phyloP scores from a whole-genome alignment of 2,888 invertebrate species.

The Calliphora vomitoria region DNA sequence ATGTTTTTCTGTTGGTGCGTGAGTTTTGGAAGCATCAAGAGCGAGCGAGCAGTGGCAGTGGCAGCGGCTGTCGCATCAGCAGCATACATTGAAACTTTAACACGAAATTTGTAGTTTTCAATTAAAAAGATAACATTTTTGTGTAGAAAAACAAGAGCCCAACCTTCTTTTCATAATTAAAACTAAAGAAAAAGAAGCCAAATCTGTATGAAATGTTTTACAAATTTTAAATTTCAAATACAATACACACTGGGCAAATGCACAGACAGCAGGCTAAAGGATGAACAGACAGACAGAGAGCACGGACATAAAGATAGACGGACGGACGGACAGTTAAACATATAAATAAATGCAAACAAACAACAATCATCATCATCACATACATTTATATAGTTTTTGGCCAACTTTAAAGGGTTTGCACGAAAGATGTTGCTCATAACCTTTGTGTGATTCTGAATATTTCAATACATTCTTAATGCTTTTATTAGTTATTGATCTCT shows the following conservation, averaged over 20 bases:
- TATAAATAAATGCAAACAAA: constrained; percentile 51
- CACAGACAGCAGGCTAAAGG: constrained; percentile 33
- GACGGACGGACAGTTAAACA: constrained; percentile 35
- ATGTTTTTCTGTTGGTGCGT: constrained; percentile 51
- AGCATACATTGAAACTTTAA: constrained; percentile 66
- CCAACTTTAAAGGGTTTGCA: not conserved
- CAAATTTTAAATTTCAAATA: constrained; percentile 44
- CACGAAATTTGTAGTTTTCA: constrained; percentile 74
- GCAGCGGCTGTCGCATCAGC: constrained; percentile 39
- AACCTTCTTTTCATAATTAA: constrained; percentile 74
- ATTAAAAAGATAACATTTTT: constrained; percentile 74
- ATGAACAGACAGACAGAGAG: constrained; percentile 35
- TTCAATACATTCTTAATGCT: not conserved
- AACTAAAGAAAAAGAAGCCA: constrained; percentile 63
- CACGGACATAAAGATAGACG: constrained; percentile 22
- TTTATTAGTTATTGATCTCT: too few relatives aligned
- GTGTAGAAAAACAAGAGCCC: constrained; percentile 72
- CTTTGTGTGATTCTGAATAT: not conserved
- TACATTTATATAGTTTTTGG: constrained; percentile 14
- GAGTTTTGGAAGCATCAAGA: constrained; percentile 43
- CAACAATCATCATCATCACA: constrained; percentile 55
- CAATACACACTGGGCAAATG: constrained; percentile 34
- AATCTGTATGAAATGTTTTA: constrained; percentile 50
- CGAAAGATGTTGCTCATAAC: not conserved
- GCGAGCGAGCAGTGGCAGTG: not conserved